Base-by-base conservation (phyloP, 1,140 invertebrate genomes). In the Drosophila pandora region DNA sequence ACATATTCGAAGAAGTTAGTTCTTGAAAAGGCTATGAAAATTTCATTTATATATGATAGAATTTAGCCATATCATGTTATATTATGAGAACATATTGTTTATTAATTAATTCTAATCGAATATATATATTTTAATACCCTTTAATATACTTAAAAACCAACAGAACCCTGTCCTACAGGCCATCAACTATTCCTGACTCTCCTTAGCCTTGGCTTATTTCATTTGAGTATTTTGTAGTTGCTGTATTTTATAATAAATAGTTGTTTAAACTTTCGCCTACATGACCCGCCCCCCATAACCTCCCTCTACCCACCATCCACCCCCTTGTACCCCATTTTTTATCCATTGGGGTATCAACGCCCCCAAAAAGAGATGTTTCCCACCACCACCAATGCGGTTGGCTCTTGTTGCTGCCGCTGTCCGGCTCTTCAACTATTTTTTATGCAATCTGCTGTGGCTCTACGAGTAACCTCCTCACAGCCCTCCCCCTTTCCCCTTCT, bases 201-300 rank as follows among this genome's bases (percentile, higher is more conserved):
- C 8, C 0, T 2, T n/a, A 0, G 25, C 12, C 4, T 37, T 4
- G 22, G 57, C 45, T 65, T 53, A 68, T 62, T 67, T 62, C 39
- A 34, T 79, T 80, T 80, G 63, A 57, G 37, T 75, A 68, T 81
- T 81, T 85, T 75, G 71, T 75, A 68, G 71, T 70, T 84, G 62
- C 74, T 85, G 83, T 81, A 78, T 87, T 85, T 87, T 73, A 88
- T 85, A 87, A 85, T 85, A 85, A 85, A 85, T 85, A 85, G 82
- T 85, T 85, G 78, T 87, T 85, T 85, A 85, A 85, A 85, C 82
- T 87, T 85, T 85, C 76, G 65, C 64, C 78, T 65, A 74, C 63
- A 37, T 10, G 34, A 37, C 34, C 34, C 34, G 34, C 34, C 12
- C 34, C 34, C 34, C 3, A 37, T 12, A 1, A 4, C 34, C 10